A percentile compares a stretch with the other conserved stretches of the same genome.
Conservation (phyloP, 2,888 invertebrate species). For the Sarcophaga variegata region DNA sequence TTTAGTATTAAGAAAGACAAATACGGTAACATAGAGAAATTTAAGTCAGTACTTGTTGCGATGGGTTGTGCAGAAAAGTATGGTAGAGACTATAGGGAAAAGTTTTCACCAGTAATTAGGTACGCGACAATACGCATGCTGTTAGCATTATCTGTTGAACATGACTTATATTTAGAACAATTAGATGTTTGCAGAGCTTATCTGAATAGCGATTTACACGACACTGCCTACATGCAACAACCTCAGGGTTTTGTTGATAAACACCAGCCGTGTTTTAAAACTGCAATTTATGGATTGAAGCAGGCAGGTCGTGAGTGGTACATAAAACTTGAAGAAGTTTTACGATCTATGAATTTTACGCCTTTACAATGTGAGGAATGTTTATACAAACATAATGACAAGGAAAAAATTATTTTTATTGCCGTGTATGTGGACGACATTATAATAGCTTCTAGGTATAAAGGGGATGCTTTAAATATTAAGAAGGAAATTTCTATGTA, state of each 20-base stretch:
- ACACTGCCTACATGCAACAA: constrained; percentile 58
- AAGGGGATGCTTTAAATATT: constrained; percentile 6
- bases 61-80: constrained; percentile 67
- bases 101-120: constrained; percentile 67
- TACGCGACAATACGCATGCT: constrained; percentile 70
- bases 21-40: constrained; percentile 55
- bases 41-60: constrained; percentile 64
- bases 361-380: constrained; percentile 62
- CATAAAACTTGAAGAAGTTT: constrained; percentile 57
- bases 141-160: constrained; percentile 64
- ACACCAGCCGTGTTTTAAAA: constrained; percentile 45
- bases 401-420: constrained; percentile 1
- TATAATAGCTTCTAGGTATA: constrained; percentile 22
- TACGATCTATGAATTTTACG: constrained; percentile 57
- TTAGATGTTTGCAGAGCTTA: constrained; percentile 70
- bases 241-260: constrained; percentile 56
- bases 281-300: constrained; percentile 69
- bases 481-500: constrained; percentile 31
- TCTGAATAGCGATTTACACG: constrained; percentile 63
- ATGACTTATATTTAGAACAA: constrained; percentile 67
- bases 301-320: constrained; percentile 71
- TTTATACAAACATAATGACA: constrained; percentile 55
- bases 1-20: constrained; percentile 47
- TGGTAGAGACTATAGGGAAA: constrained; percentile 67
- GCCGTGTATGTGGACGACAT: constrained; percentile 55